Evolutionary conservation across 2,113 vertebrate genomes (phyloP), one percentile per base, ranked within the genome.

Genomic region (Engraulis encrasicolus): DNA sequence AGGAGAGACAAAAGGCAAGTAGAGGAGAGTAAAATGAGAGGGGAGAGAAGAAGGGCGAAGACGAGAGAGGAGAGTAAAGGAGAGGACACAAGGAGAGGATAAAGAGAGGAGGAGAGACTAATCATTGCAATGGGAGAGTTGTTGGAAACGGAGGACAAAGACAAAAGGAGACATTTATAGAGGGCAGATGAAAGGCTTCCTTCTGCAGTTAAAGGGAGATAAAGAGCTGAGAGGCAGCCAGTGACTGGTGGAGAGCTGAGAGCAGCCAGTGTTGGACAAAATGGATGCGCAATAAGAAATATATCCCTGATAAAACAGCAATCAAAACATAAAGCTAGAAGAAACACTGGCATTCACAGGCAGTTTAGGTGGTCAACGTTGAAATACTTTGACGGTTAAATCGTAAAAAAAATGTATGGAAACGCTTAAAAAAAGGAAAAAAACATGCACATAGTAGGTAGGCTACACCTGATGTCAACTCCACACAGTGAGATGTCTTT

Each of bases 101-200:
- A n/a, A n/a, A 9, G 40, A 45, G 40, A 6, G 66, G 27, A 15
- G 31, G 66, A 34, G 66, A 15, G 66, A 27, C 58, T 66, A 66
- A 66, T 66, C n/a, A 66, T 23, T 66, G 58, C 23, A 31, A 34
- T 74, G 66, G n/a, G 58, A 31, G 49, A 49, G 36, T 18, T 23
- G 40, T 18, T 7, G 18, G 38, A 66, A 17, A 45, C n/a, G 50
- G 74, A 54, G 49, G 48, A 37, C 71, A 78, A 54, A 50, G 52
- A 37, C 71, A 71, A 37, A 85, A 80, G 11, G 6, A 52, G 78
- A 84, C 6, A 45, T 34, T 74, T 74, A 74, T 34, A 14, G 31
- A 31, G 31, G 66, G 23, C 66, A 74, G 31, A 74, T 15, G 12
- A 74, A 15, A 15, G 31, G 66, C 5, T 5, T 6, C 66, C 5